Evolutionary conservation across 2,888 invertebrate species (phyloP), one percentile per base, ranked within the genome.

Genomic region (Hydroisotoma schaefferi): DNA sequence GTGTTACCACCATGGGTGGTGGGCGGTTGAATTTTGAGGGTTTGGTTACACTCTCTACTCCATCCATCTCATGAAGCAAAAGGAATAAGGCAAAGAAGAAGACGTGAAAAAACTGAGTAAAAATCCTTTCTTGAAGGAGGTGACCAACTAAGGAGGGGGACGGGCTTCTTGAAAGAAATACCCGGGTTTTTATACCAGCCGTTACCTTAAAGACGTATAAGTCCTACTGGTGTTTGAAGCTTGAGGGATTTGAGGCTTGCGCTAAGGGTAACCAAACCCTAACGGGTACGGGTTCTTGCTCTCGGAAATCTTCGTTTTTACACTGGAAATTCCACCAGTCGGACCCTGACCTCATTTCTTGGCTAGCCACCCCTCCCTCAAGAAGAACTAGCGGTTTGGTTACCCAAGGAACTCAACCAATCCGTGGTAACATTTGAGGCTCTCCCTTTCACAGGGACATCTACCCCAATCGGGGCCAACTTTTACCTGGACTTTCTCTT

Each of bases 381-480:
- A 48, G 26, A 23, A 29, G 51, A 43, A 29, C 52, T 55, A 47
- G 26, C 40, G 48, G 57, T 65, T 57, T 48, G 57, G 59, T 59
- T 61, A 59, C 56, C 61, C 65, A 47, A 43, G 53, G 23, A 46
- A 28, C 52, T 59, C 59, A 52, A 63, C 63, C 62, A 67, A 67
- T 65, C 67, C 67, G 67, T 64, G 67, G 64, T 64, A 57, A 54
- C 67, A 64, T 63, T 63, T 66, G 66, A 63, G 63, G 63, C 58
- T 51, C 55, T 48, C 56, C 40, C 43, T 40, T 47, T 51, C 26
- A 44, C 18, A 10, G 26, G 27, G 47, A 46, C 56, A 56, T 48
- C 56, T 56, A 23, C 46, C 46, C 22, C 23, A 20, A 15, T 4
- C 4, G 5, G 8, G n/a, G n/a, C 5, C 5, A 40, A 40, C n/a